Evolutionary conservation across 2,888 invertebrate species (phyloP).

Genomic region (Temnothorax unifasciatus): DNA sequence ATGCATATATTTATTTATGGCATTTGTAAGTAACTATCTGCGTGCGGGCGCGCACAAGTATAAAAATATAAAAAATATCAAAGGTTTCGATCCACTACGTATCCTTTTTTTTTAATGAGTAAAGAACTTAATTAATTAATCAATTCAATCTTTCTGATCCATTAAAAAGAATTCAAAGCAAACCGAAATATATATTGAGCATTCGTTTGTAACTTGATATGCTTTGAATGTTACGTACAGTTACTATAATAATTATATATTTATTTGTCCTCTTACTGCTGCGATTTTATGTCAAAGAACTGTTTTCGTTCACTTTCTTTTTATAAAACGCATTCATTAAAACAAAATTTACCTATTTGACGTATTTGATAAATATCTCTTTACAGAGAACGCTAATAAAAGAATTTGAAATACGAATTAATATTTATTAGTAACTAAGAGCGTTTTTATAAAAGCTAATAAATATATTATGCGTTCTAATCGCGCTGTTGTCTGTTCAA

Average conservation of each 20-base stretch:
- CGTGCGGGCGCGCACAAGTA: not conserved
- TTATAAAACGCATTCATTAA: not conserved
- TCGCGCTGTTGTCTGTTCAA: constrained; percentile 33
- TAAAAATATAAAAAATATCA: constrained; percentile 1
- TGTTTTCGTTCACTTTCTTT: not conserved
- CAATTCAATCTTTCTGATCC: not conserved
- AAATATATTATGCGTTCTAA: constrained; percentile 24
- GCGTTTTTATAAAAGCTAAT: constrained; percentile 22
- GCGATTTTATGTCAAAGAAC: not conserved
- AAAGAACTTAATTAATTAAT: constrained; percentile 4
- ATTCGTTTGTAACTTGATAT: not conserved
- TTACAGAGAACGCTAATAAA: not conserved
- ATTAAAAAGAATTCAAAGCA: not conserved
- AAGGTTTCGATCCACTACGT: not conserved
- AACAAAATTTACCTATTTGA: not conserved
- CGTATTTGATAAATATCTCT: not conserved
- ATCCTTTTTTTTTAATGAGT: not conserved
- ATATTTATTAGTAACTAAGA: not conserved
- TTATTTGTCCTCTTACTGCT: not conserved
- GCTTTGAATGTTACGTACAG: not conserved
- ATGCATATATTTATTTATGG: not conserved
- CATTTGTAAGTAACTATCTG: not conserved
- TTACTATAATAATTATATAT: not conserved
- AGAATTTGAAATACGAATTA: not conserved
- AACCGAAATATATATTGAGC: not conserved